Evolutionary conservation across 2,888 invertebrate species (phyloP), one percentile per base, ranked within the genome.

Genomic region (Aromia moschata): DNA sequence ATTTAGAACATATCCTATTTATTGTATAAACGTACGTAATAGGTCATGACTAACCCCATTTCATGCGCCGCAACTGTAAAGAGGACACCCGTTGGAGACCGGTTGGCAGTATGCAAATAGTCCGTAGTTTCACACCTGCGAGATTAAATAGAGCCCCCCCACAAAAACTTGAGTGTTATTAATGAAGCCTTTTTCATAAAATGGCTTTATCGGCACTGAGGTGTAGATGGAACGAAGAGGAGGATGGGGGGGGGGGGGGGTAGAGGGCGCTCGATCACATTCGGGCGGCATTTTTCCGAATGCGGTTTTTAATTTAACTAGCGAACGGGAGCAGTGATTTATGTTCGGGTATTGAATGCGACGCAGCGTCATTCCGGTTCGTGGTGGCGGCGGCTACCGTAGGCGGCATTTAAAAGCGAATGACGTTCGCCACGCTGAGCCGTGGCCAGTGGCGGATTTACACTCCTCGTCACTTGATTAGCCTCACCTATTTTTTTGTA

Each of bases 171-270:
- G 64, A 60, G 52, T 54, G 73, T 74, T 76, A 77, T 76, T 75
- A 77, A 77, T 77, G 75, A 73, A 77, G 70, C 74, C 69, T 72
- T 74, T 75, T 74, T 75, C 72, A 62, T 70, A 72, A 75, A 76
- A 75, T 65, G 71, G 73, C 74, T 73, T 71, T 74, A 76, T 75
- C 75, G n/a, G n/a, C n/a, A n/a, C n/a, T n/a, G n/a, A n/a, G n/a
- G n/a, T n/a, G n/a, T n/a, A 71, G 40, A 40, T 51, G 30, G 11
- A 54, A 40, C 11, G 30, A n/a, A n/a, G n/a, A n/a, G n/a, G n/a
- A n/a, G n/a, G n/a, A n/a, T n/a, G n/a, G n/a, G n/a, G n/a, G n/a
- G n/a, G n/a, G n/a, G n/a, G n/a, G n/a, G n/a, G n/a, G n/a, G n/a
- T n/a, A n/a, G n/a, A n/a, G 49, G 20, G 12, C 16, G 33, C 25